Evolutionary conservation across 2,888 invertebrate genomes (phyloP).

Genomic region (Neoitamus cyanurus): DNA sequence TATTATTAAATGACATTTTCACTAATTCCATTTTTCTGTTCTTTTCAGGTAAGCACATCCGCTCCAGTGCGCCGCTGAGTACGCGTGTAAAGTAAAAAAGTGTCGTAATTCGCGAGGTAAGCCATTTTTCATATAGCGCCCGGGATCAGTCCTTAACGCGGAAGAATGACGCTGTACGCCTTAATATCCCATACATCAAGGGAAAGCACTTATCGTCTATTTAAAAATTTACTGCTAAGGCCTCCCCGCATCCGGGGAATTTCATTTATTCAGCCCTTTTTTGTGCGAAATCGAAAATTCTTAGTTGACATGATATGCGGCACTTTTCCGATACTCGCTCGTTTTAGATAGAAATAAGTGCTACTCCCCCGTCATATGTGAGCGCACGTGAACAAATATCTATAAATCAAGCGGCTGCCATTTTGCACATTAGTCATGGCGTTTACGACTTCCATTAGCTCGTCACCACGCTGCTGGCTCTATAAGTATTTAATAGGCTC

Average conservation of each 20-base stretch:
- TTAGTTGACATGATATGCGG: not conserved
- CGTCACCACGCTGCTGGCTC: not conserved
- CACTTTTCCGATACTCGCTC: not conserved
- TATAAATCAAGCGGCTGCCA: slow-evolving; percentile 36
- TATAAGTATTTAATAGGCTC: slow-evolving; percentile 29
- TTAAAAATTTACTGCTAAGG: slow-evolving; percentile 23
- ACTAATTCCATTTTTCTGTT: not conserved
- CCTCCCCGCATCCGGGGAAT: not conserved
- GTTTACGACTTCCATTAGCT: slow-evolving; percentile 35
- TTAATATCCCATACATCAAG: not conserved
- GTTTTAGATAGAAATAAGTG: slow-evolving; percentile 5
- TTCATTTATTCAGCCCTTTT: slow-evolving; percentile 30
- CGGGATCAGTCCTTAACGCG: not conserved
- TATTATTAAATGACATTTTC: not conserved
- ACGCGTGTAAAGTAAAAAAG: not conserved
- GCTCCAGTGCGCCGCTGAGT: not conserved
- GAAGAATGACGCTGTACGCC: not conserved
- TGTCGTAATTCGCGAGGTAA: not conserved
- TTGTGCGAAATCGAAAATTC: not conserved
- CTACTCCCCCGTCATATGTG: slow-evolving; percentile 4
- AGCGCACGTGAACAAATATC: slow-evolving; percentile 11
- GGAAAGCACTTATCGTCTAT: slow-evolving; percentile 19
- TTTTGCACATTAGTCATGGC: slow-evolving; percentile 39
- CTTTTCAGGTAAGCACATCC: slow-evolving; percentile 13
- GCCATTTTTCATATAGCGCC: not conserved